Base-by-base conservation (phyloP, 2,888 invertebrate genomes). In the Plebejus argus region DNA sequence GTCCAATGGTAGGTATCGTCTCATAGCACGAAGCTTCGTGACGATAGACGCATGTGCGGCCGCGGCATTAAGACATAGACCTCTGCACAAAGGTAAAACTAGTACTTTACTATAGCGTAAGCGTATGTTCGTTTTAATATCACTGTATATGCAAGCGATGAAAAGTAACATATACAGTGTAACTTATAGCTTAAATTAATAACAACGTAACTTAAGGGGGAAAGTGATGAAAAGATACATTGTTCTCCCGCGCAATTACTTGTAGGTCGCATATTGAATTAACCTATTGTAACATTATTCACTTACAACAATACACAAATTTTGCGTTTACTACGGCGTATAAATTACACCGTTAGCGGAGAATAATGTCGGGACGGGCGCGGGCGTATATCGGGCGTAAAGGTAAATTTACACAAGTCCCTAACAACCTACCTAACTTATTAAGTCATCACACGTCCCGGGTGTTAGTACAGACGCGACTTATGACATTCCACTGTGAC, bases 381-480 rank as follows among this genome's bases (percentile, higher is more conserved):
- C 83, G 85, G 84, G 85, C 85, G 89, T 88, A 89, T 89, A 91
- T 90, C 87, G 88, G 89, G 91, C 88, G 89, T 89, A 86, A 91
- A 92, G 91, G 92, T 91, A 91, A 93, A 93, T 93, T 93, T 93
- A 91, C 92, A 90, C 92, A 88, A 86, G 88, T 86, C 88, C 87
- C 88, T 86, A 90, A 89, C 90, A 90, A 89, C 90, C 92, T 90
- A 91, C 88, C 90, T 90, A 90, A 92, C 89, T 91, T 92, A 92
- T 93, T 92, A 92, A 90, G 90, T 89, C 91, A 87, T 92, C 91
- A 89, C 86, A 83, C 81, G 86, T 85, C 85, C 86, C 85, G 85
- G 82, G 82, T 81, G 81, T 82, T 86, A 85, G 84, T 85, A 85
- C 81, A 84, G 83, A 82, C 84, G 83, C 82, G 85, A 86, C 86